phyloP scores from a whole-genome alignment of 2,113 vertebrate species.

The Mastomys natalensis region DNA sequence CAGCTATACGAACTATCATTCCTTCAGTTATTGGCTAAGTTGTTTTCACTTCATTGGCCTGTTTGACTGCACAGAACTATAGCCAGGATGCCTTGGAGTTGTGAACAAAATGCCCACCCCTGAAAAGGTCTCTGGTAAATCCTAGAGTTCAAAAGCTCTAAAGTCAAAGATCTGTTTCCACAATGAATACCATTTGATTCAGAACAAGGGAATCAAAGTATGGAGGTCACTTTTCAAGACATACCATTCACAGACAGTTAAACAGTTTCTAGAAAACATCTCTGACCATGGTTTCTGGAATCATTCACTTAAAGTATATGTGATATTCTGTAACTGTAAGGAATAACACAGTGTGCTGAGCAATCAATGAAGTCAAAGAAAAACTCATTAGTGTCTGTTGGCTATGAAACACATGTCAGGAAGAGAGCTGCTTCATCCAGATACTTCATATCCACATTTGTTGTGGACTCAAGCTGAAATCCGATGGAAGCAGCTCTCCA shows the following conservation, averaged over 20 bases:
- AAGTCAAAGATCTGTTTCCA: slow-evolving; percentile 48
- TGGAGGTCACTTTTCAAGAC: neutral
- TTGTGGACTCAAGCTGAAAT: neutral
- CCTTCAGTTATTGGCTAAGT: neutral
- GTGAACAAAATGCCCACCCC: neutral
- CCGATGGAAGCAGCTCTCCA: neutral
- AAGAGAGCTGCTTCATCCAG: neutral
- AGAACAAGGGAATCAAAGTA: neutral
- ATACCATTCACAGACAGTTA: neutral
- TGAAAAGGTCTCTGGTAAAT: neutral
- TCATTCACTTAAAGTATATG: neutral
- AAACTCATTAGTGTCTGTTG: slow-evolving; percentile 13
- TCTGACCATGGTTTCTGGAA: neutral
- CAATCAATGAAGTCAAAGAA: slow-evolving; percentile 5
- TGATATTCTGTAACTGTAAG: slow-evolving; percentile 4
- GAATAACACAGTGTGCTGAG: neutral
- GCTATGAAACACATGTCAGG: neutral
- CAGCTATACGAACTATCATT: slow-evolving; percentile 28
- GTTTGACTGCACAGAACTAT: neutral
- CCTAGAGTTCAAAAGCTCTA: slow-evolving; percentile 42
- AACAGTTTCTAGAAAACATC: slow-evolving; percentile 1
- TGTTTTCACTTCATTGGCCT: slow-evolving; percentile 38
- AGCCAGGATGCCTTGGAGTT: neutral
- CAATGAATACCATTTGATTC: neutral
- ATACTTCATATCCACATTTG: neutral